A percentile compares a stretch with the other conserved stretches of the same genome.
Evolutionary conservation across 2,113 vertebrate genomes (phyloP).

Genomic region (Theropithecus gelada): DNA sequence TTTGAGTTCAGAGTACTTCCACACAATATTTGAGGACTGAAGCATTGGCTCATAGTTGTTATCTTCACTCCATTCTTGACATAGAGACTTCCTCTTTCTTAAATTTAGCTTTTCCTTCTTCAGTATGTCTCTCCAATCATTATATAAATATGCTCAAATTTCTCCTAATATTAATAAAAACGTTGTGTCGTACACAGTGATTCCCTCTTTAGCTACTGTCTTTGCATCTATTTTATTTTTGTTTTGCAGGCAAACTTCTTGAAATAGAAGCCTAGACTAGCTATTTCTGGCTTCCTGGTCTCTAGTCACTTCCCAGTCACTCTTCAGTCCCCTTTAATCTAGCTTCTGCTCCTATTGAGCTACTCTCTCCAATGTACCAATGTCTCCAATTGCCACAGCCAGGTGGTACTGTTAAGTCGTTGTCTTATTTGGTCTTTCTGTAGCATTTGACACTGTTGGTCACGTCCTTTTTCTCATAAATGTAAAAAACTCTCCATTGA

Average conservation of each 20-base stretch:
- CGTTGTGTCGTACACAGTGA: neutral
- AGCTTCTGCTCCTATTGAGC: neutral
- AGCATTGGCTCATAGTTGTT: neutral
- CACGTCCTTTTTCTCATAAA: neutral
- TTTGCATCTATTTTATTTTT: neutral
- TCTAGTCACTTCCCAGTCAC: neutral
- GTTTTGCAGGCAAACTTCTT: neutral
- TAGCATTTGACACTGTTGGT: neutral
- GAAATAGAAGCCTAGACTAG: neutral
- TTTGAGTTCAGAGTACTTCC: neutral
- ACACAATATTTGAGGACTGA: neutral
- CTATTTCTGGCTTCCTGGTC: neutral
- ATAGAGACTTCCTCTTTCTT: neutral
- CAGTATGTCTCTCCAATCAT: neutral
- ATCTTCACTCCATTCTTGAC: neutral
- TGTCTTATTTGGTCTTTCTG: neutral
- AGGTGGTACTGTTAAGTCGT: neutral
- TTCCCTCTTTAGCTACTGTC: neutral
- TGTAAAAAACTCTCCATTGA: neutral
- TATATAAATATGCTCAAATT: neutral
- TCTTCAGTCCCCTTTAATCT: neutral
- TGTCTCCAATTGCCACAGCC: neutral
- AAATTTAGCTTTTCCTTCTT: neutral
- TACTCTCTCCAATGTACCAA: neutral
- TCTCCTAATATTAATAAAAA: conserved; percentile 4